Conservation (phyloP, 1,140 invertebrate species). For the Tigriopus japonicus region DNA sequence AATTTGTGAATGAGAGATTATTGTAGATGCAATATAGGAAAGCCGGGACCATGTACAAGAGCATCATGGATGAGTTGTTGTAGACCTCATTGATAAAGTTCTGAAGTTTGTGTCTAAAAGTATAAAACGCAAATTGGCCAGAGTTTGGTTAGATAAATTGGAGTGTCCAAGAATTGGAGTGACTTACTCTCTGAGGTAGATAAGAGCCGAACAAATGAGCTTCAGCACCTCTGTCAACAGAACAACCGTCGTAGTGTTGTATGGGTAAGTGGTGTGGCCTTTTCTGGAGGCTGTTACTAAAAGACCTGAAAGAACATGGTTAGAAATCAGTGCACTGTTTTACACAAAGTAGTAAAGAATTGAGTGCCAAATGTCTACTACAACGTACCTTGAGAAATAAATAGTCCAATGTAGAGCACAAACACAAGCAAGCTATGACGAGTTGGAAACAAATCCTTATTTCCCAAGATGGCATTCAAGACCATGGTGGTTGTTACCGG, state of each 20-base stretch:
- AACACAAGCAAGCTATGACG: slow-evolving; percentile 56
- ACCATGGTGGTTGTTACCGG: no score
- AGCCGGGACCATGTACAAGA: slow-evolving; percentile 75
- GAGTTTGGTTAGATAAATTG: no score
- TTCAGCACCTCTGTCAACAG: slow-evolving; percentile 72
- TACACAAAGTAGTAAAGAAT: no score
- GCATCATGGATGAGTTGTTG: slow-evolving; percentile 37
- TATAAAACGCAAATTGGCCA: background rate
- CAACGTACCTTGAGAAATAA: slow-evolving; percentile 43
- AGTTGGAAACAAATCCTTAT: slow-evolving; percentile 49
- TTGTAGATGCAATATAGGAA: slow-evolving; percentile 86
- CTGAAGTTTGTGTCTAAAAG: background rate
- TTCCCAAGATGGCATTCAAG: background rate
- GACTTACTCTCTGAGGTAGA: slow-evolving; percentile 22
- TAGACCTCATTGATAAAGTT: background rate
- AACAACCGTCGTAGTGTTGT: slow-evolving; percentile 71
- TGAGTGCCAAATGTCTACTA: no score
- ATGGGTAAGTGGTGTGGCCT: slow-evolving; percentile 54
- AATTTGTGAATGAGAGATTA: slow-evolving; percentile 77
- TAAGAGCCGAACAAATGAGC: slow-evolving; percentile 42
- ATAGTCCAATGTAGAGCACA: slow-evolving; percentile 55
- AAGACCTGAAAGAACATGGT: slow-evolving; percentile 42
- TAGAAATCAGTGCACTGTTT: no score
- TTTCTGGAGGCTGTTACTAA: slow-evolving; percentile 73
- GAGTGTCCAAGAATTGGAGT: no score